Evolutionary conservation across 2,113 vertebrate genomes (phyloP), one percentile per base, ranked within the genome.

Genomic region (Bos javanicus): DNA sequence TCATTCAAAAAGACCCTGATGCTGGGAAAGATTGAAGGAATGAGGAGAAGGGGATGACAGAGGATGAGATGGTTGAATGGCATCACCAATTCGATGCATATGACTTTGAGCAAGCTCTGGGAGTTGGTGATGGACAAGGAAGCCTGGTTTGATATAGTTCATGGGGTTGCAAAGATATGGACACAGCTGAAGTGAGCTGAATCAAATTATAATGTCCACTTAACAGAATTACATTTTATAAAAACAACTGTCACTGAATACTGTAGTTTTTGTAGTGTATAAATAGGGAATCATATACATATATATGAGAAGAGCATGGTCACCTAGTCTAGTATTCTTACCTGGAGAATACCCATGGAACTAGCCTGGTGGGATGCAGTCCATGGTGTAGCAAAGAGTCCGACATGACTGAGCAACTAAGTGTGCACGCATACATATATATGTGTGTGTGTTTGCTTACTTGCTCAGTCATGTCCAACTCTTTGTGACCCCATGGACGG

Each of bases 361-460:
- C 64, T 71, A 36, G 9, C 9, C 17, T 71, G 19, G 19, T 0
- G 2, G 64, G 64, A 19, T 36, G 64, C 64, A 71, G n/a, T 36
- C n/a, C n/a, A 36, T 36, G 64, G 17, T 36, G 1, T 36, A 36
- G n/a, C 17, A 71, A 67, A 36, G n/a, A 71, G 64, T 71, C 17
- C 1, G 0, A 71, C 17, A 71, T 71, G 64, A 71, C 64, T 11
- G 9, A 36, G n/a, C n/a, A 71, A 71, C 17, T 36, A 71, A 71
- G n/a, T 36, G 64, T 1, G 0, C 19, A 36, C 2, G 4, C 33
- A 36, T 11, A 21, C 8, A 36, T 10, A 21, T 21, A 36, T 33
- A 64, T 21, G 2, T 36, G 9, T 57, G 56, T 21, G n/a, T 71
- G n/a, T 11, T 36, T 36, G 64, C n/a, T 71, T 36, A 12, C 17